These are phyloP conservation scores for Nycticorax nycticorax DNA, from an alignment of 2,113 vertebrate genomes.

Conservation along the genomic window DNA sequence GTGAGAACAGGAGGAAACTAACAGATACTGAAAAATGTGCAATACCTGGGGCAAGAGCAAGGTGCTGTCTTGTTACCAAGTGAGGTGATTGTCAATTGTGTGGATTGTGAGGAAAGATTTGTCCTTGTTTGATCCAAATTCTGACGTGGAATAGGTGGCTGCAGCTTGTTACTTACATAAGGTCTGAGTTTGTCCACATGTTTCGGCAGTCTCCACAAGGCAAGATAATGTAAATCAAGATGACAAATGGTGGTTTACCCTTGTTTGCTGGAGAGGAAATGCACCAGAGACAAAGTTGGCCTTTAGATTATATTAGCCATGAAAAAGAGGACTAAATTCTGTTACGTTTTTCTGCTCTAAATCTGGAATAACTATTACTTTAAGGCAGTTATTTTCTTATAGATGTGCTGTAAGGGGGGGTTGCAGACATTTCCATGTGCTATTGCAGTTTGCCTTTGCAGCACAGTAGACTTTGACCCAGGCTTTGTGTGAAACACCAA, in stretches of 20 bases:
- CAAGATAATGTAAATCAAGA: background rate
- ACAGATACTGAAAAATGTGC: fast-evolving
- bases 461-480: background rate
- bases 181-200: background rate
- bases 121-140: background rate
- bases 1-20: background rate
- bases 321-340: background rate
- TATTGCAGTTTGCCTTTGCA: background rate
- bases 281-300: background rate
- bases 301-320: background rate
- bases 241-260: background rate
- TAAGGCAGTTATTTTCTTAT: background rate
- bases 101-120: background rate
- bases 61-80: background rate
- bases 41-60: background rate
- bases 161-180: background rate
- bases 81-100: background rate
- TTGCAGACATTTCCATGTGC: background rate
- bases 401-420: background rate
- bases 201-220: background rate
- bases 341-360: background rate
- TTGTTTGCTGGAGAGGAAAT: background rate
- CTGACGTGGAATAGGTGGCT: background rate
- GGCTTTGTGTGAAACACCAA: background rate
- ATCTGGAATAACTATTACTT: background rate